Base-by-base conservation (phyloP, 2,797 vertebrate species). In the Choloepus didactylus region DNA sequence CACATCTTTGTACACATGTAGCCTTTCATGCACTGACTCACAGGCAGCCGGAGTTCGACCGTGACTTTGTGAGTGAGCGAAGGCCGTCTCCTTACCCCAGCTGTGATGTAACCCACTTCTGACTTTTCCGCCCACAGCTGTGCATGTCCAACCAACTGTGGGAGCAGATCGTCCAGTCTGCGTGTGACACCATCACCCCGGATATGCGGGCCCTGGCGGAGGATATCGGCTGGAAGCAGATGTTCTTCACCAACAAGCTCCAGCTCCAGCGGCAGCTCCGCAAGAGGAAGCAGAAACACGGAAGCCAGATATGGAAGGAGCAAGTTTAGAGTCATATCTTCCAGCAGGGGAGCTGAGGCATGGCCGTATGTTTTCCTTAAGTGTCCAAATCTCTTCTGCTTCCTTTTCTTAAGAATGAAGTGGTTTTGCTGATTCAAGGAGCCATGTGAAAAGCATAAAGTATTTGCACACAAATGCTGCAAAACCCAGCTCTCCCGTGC, bases 181-280 rank as follows among this genome's bases (percentile, higher is more conserved):
- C 98, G 41, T 98, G 97, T 87, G 98, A 98, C 93, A 98, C 97
- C 2, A 92, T 99, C 95, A 98, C 98, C 1, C 93, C 95, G 4
- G 99, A 99, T 93, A 98, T 98, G 97, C 97, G 96, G 51, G 97
- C 98, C 87, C 96, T 99, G 95, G 99, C 99, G 0, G 12, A 87
- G 49, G 98, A 99, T 49, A 64, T 98, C 18, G 99, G 99, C 94
- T 99, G 99, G 99, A 99, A 98, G 73, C 93, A 87, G 51, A 87
- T 99, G 87, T 99, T 99, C 97, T 99, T 99, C 96, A 98, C 98
- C 96, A 98, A 97, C 97, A 99, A 98, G 96, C 96, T 99, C 54
- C 99, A 99, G 96, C 98, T 99, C 35, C 99, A 99, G 98, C 98
- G 98, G 97, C 96, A 98, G 87, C 98, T 99, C 91, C 98, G 97